Evolutionary conservation across 53 echinoderm and acorn worm species (phyloP).

Genomic region (Apostichopus leukothele): DNA sequence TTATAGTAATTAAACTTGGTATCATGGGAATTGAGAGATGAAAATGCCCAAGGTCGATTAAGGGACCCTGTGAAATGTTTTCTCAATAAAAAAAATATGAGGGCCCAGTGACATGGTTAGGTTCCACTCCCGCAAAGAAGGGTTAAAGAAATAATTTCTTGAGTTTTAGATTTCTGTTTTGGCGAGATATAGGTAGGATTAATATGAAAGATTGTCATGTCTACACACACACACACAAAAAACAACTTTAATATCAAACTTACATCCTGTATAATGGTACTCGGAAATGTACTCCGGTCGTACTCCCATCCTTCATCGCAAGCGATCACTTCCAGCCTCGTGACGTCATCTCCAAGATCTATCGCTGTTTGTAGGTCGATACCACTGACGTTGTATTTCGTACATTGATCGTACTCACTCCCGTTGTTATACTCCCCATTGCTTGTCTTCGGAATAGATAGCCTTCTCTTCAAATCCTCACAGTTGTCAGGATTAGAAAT

Average conservation of each 20-base stretch:
- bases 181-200: no score
- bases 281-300: slow-evolving; percentile 8
- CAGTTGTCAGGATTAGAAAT: not conserved
- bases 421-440: not conserved
- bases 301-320: slow-evolving; percentile 38
- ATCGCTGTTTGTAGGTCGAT: slow-evolving; percentile 24
- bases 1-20: no score
- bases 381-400: slow-evolving; percentile 22
- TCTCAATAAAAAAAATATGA: no score
- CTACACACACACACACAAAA: no score
- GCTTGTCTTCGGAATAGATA: not conserved
- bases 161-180: no score
- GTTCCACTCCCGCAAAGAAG: no score
- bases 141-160: no score
- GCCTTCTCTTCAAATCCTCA: not conserved
- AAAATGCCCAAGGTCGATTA: no score
- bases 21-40: no score
- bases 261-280: slow-evolving; percentile 19
- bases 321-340: not conserved
- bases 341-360: not conserved
- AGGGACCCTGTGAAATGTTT: no score
- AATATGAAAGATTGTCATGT: no score
- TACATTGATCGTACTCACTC: not conserved
- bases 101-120: no score
- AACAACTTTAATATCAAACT: not conserved